Evolutionary conservation across 2,888 invertebrate genomes (phyloP), one percentile per base, ranked within the genome.

Genomic region (Latrodectus elegans): DNA sequence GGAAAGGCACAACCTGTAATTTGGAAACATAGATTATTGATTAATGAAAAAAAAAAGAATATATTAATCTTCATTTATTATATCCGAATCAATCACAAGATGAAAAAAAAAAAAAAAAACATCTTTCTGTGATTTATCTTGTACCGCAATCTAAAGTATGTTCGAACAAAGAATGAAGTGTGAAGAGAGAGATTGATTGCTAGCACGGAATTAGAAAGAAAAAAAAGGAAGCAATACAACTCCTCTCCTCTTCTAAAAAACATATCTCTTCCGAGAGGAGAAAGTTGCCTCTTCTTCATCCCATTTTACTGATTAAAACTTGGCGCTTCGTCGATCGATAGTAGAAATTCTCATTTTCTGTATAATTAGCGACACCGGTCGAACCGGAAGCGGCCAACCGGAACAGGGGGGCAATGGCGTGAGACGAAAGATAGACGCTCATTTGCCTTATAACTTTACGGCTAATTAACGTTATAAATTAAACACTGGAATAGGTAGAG

Each of bases 391-490:
- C 86, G 86, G 76, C 81, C 77, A 71, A 53, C 65, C 81, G 77
- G 86, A 86, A 86, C 86, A 76, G 55, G 60, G 60, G 38, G 81
- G 86, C 86, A 86, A 86, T 86, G 86, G 86, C 81, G 81, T 81
- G 86, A 86, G 86, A 86, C 86, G 80, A 80, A 64, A 83, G 83
- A 76, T 83, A 76, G 83, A 80, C 86, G 81, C 81, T 81, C 86
- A 81, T 86, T 86, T 86, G 86, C 86, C 81, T 86, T 86, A 86
- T 86, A 86, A 86, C 86, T 86, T 86, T 86, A 86, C 86, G 86
- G 86, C 81, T 86, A 86, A 86, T 86, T 86, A 86, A 86, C 86
- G 86, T 81, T 86, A 81, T 86, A 86, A 86, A 86, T 86, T 86
- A 86, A 86, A 86, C 86, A 86, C 76, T 26, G 72, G 49, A 52